Conservation (phyloP, 2,888 invertebrate genomes). For the Seira ritae region DNA sequence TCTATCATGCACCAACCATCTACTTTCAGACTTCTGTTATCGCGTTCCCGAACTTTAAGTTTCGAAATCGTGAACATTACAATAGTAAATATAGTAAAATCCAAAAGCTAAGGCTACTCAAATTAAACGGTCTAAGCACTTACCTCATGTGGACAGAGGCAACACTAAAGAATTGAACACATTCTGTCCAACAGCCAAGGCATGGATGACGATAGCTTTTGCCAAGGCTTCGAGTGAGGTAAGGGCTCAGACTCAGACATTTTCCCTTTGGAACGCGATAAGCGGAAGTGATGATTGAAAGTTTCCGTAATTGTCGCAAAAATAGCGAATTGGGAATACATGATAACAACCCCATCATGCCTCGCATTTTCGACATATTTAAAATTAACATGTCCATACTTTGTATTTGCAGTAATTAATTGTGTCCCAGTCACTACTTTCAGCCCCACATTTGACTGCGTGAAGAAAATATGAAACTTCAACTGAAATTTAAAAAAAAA, state of each 20-base stretch:
- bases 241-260: constrained; percentile 43
- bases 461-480: not conserved
- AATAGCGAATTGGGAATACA: not conserved
- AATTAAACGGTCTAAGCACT: constrained; percentile 35
- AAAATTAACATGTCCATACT: not conserved
- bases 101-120: not conserved
- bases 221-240: constrained; percentile 38
- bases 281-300: not conserved
- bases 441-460: not conserved
- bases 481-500: not conserved
- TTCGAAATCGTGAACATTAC: not conserved
- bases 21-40: not conserved
- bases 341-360: too few species aligned
- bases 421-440: not conserved
- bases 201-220: constrained; percentile 9
- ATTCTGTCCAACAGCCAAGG: constrained; percentile 62
- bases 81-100: not conserved
- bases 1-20: not conserved
- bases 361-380: not conserved
- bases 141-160: constrained; percentile 69
- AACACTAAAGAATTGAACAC: constrained; percentile 64
- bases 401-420: not conserved
- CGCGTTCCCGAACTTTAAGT: not conserved
- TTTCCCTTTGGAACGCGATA: constrained; percentile 20
- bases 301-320: not conserved